Evolutionary conservation across 2,113 vertebrate genomes (phyloP), one percentile per base, ranked within the genome.

Genomic region (Herpailurus yagouaroundi): DNA sequence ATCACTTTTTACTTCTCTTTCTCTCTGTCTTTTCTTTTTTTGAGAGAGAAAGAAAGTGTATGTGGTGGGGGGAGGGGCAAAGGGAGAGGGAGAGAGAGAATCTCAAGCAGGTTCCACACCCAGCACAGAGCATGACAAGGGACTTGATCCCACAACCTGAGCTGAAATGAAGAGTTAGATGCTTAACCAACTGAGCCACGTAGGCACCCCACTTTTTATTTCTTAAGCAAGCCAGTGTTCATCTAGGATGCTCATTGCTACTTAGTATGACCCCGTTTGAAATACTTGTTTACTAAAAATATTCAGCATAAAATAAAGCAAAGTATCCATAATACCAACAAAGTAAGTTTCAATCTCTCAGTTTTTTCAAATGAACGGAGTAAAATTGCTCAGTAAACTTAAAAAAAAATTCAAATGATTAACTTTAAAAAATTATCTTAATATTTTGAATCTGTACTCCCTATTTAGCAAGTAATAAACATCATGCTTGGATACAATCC

Each of bases 221-320:
- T 63, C n/a, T 95, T 94, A 83, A 88, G 50, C 48, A 0, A 86
- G 12, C 7, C 25, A 91, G 13, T 71, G 23, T 16, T 48, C 41
- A 16, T 48, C 41, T 48, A 48, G 41, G 16, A 76, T 76, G 27
- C 41, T 16, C 74, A 9, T 4, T 48, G 15, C 55, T 71, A 90
- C 41, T 88, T 79, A 66, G 69, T 55, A n/a, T 73, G 18, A 84
- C 36, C 7, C 36, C 25, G 50, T 48, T 11, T 86, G 45, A 94
- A 92, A 92, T 89, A 79, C 23, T 77, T 33, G 4, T 19, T 90
- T 63, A 87, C 52, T 92, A 41, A 85, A 95, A 80, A 79, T 68
- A 1, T 16, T 95, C 90, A 74, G 25, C 23, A 19, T 74, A 86
- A 93, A 95, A 88, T 92, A 84, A 94, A 85, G 55, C 36, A 83